Base-by-base conservation (phyloP, 2,888 invertebrate genomes). In the Prosapia bicincta region DNA sequence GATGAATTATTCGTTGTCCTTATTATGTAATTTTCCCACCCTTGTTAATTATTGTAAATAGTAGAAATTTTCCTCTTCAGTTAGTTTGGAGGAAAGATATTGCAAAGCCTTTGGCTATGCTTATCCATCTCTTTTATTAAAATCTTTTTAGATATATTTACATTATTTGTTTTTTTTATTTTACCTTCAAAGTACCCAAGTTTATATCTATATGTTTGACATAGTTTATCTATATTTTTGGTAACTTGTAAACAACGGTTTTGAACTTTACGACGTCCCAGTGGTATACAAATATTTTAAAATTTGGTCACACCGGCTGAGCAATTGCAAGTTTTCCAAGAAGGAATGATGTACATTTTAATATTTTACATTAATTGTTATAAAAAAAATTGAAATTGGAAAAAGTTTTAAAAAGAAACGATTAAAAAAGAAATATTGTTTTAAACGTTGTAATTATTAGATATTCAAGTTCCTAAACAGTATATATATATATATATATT, bases 381-480 rank as follows among this genome's bases (percentile, higher is more conserved):
- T 54, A 20, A 54, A 54, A 54, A 54, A 54, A 54, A 54, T 20
- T 54, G 6, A 54, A 54, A 54, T 3, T 20, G 20, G 9, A 54
- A 20, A 54, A 54, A 54, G 54, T 1, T 20, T 54, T 20, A 54
- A 54, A 54, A 54, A 38, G 3, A 15, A 54, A 54, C n/a, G 54
- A 54, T 6, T 30, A 30, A 30, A 30, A 30, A 30, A 30, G 9
- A 20, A 54, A 54, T 54, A 54, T 54, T 54, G 54, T 54, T 54
- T 54, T 54, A 54, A 54, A 54, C 54, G n/a, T 54, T 54, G 54
- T 54, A 54, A 54, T 54, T 54, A 54, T 54, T 54, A 54, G 20
- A 54, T 54, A 54, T n/a, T 54, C 54, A 54, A 54, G 54, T 54
- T 54, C 54, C 54, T 54, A 54, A 54, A n/a, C 54, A 54, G 54